These are phyloP conservation scores for Zosterops pallidus DNA, from an alignment of 2,113 vertebrate genomes.

Conservation along the genomic window DNA sequence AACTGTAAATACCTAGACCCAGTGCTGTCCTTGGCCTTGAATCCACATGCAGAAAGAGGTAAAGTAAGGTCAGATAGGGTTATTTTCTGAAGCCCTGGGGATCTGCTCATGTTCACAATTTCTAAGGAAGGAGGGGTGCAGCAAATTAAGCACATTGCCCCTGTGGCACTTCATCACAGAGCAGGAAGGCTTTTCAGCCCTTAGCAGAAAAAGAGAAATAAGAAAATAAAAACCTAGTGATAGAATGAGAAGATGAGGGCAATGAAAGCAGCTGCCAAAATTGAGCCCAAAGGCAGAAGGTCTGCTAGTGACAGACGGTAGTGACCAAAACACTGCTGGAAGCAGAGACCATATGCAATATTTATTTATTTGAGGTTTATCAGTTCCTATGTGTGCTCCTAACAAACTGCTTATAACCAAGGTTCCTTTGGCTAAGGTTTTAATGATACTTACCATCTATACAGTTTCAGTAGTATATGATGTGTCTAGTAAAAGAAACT, in stretches of 20 bases:
- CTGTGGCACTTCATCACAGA: neutral
- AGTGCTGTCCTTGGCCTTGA: neutral
- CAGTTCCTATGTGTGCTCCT: neutral
- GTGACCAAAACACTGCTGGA: conserved; percentile 42
- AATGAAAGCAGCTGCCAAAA: conserved; percentile 44
- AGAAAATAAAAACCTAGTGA: neutral
- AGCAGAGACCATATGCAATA: conserved; percentile 13
- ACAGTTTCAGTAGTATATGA: neutral
- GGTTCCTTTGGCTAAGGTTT: neutral
- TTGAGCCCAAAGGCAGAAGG: conserved; percentile 46
- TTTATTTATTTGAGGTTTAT: conserved; percentile 28
- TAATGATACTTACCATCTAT: neutral
- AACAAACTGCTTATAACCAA: neutral
- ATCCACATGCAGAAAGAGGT: neutral
- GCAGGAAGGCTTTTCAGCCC: neutral
- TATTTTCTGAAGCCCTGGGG: neutral
- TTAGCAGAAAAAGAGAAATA: neutral
- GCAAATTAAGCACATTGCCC: conserved; percentile 1
- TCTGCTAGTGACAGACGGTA: conserved; percentile 56
- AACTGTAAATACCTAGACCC: neutral
- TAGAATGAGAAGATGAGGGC: conserved; percentile 10
- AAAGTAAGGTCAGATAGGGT: neutral
- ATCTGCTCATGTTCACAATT: neutral
- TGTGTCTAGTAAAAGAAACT: neutral
- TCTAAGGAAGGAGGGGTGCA: neutral